Evolutionary conservation across 1,140 invertebrate genomes (phyloP).

Genomic region (Trichoplusia ni): DNA sequence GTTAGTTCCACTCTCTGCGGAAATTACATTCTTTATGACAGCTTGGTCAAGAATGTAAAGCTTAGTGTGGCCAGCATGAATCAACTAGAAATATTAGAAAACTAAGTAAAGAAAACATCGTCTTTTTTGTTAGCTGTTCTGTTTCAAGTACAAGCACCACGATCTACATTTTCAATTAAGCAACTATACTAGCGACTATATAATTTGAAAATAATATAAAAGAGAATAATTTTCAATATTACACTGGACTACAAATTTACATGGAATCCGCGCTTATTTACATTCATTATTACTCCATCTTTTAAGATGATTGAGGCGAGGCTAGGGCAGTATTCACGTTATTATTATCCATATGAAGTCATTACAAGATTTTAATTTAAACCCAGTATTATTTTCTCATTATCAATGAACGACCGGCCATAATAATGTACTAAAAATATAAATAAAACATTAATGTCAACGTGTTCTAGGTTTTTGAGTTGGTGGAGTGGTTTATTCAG

Average conservation of each 20-base stretch:
- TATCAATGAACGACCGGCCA: conserved; percentile 31
- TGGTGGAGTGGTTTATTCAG: conserved; percentile 17
- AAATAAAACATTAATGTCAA: conserved; percentile 28
- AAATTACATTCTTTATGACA: conserved; percentile 5
- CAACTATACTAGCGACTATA: neutral
- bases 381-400: conserved; percentile 46
- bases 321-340: conserved; percentile 14
- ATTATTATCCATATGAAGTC: conserved; percentile 41
- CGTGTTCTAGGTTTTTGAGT: conserved; percentile 20
- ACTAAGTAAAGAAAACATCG: too few species aligned
- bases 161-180: conserved; percentile 5
- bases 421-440: conserved; percentile 21
- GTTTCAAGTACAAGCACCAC: too few species aligned
- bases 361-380: conserved; percentile 43
- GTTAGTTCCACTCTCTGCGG: conserved; percentile 12
- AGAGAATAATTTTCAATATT: too few species aligned
- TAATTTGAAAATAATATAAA: conserved; percentile 1
- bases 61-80: neutral
- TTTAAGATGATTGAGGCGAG: neutral
- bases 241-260: neutral
- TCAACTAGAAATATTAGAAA: too few species aligned
- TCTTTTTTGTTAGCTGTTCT: too few species aligned
- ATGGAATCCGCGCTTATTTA: neutral
- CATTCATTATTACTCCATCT: conserved; percentile 12
- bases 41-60: neutral